Conservation (phyloP, 2,113 vertebrate species). For the Porphyrio hochstetteri region DNA sequence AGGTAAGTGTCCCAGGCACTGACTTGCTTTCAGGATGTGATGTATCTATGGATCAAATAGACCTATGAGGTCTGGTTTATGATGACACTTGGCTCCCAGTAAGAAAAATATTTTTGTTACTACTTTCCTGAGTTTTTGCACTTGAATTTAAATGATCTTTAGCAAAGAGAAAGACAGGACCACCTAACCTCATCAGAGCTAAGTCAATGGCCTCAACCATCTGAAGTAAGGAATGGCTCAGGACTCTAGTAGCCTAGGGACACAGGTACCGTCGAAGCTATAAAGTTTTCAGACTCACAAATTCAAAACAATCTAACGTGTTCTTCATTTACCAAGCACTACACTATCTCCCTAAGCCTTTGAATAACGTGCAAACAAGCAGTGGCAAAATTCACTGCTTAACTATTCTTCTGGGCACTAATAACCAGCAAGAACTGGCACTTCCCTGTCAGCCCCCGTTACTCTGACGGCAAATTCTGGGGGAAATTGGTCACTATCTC, state of each 20-base stretch:
- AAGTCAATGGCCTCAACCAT: neutral
- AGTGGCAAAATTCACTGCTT: neutral
- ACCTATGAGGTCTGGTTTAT: neutral
- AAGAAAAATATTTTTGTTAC: neutral
- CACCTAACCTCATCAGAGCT: neutral
- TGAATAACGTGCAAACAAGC: accelerated
- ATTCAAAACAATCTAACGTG: neutral
- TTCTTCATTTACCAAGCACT: neutral
- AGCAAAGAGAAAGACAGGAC: neutral
- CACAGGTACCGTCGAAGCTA: neutral
- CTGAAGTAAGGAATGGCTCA: neutral
- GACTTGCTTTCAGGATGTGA: neutral
- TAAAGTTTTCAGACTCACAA: neutral
- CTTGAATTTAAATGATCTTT: neutral
- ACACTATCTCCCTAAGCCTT: no score
- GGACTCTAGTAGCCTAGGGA: neutral
- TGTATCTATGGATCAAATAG: accelerated
- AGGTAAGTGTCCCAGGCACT: neutral
- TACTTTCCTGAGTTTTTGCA: neutral
- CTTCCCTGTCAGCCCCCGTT: accelerated
- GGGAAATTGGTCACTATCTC: no score
- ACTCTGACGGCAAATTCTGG: accelerated
- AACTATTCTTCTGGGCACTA: accelerated
- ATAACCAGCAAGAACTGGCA: accelerated
- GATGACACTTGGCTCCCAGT: neutral